Base-by-base conservation (phyloP, 2,113 vertebrate genomes). In the Heteronetta atricapilla region DNA sequence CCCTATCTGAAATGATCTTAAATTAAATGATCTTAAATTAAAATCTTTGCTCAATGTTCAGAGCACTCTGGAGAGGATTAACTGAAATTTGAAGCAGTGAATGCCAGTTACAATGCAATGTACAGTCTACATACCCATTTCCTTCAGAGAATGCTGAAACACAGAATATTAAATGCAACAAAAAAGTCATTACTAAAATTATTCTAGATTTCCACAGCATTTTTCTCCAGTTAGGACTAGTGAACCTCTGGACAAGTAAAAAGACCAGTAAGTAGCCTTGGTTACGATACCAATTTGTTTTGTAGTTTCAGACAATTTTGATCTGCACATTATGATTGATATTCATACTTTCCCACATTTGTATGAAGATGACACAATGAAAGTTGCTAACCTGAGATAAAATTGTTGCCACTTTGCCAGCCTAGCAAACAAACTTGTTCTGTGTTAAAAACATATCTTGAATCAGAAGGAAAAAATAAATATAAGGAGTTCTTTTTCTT, bases 101-200 rank as follows among this genome's bases (percentile, higher is more conserved):
- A 25, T 18, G 2, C 69, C 64, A 81, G 83, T 68, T 0, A 0
- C 1, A 13, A 13, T 22, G 21, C 86, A 73, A 76, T 0, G 0
- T 33, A 28, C 2, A 1, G 69, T 77, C 46, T 52, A 10, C 0
- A 0, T 18, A 22, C 25, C 62, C 6, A 15, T 52, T 75, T 88
- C n/a, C 2, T 0, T n/a, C 62, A 44, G n/a, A 75, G 33, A 44
- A 6, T 53, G 26, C 6, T 46, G 77, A 86, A 91, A 93, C 8
- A 38, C 17, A 77, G 67, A 82, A 77, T 66, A 82, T 46, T 40
- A 78, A 34, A 8, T 21, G 18, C 12, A 86, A 74, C 16, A 53
- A 50, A 88, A 31, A 83, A 42, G 7, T 31, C 5, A 53, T 44
- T 56, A 53, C 20, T 8, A 56, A 83, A 83, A 74, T 28, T 0